Evolutionary conservation across 2,113 vertebrate genomes (phyloP), one percentile per base, ranked within the genome.

Genomic region (Odocoileus hemionus): DNA sequence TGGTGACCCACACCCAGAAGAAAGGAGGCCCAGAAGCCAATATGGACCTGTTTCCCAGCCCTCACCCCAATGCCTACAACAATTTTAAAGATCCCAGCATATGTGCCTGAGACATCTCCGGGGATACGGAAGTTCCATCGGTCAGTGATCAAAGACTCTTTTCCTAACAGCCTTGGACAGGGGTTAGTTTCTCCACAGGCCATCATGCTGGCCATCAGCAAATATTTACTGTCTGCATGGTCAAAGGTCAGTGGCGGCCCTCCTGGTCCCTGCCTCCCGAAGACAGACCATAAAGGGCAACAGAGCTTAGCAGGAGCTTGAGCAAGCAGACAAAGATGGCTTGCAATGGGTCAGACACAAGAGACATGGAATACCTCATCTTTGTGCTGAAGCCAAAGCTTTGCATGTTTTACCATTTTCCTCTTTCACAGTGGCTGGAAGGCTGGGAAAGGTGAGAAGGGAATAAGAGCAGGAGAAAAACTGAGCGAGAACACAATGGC

Each of bases 371-470:
- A 80, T 30, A 74, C 89, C 36, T 45, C 17, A 4, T 28, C 57
- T 88, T 86, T 47, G 86, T 36, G 26, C 52, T 26, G 61, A 58
- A 28, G 93, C 86, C 88, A 93, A 89, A 79, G n/a, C 94, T 91
- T 52, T 39, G 54, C 26, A 5, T 36, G 36, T 58, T 76, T 76
- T 23, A 64, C 9, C 5, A 30, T 39, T 67, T 67, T 67, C 39
- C 54, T 96, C 39, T 89, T 30, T 89, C 82, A 43, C 61, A 0
- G 54, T 5, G 67, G 55, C 52, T 86, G 33, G 80, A 36, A 84
- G 39, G 58, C 78, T 74, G 64, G 57, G 33, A 14, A 14, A 47
- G 33, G 70, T 21, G 39, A 58, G 52, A 76, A n/a, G 26, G 47
- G 60, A 45, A 30, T 5, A 8, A 28, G 57, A 30, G 52, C 43